phyloP scores from a whole-genome alignment of 2,888 invertebrate species.

The Aleiodes alternator region DNA sequence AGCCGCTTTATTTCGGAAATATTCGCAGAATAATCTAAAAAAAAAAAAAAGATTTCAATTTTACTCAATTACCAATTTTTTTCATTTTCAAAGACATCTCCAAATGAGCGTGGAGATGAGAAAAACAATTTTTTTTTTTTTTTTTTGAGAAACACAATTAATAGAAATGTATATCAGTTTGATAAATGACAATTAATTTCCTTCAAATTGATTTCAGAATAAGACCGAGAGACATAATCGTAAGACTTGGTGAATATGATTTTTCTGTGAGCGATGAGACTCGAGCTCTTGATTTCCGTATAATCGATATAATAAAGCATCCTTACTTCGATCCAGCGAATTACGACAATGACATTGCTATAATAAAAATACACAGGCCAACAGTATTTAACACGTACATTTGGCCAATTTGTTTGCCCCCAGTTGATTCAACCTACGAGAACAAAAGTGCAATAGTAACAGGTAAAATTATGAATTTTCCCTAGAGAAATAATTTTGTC shows the following conservation, averaged over 20 bases:
- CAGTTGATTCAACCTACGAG: slow-evolving; percentile 79
- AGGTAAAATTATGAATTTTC: slow-evolving; percentile 72
- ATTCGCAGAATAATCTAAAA: no score
- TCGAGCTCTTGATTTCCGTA: slow-evolving; percentile 82
- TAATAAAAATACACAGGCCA: slow-evolving; percentile 81
- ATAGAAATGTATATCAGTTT: no score
- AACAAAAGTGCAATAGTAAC: slow-evolving; percentile 82
- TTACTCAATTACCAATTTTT: background rate
- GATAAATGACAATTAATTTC: background rate
- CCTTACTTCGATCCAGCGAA: slow-evolving; percentile 81
- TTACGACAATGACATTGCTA: slow-evolving; percentile 87
- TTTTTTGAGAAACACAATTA: no score
- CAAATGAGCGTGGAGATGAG: no score
- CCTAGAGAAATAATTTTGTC: background rate
- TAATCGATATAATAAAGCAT: slow-evolving; percentile 82
- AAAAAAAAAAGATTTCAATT: no score
- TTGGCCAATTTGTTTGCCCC: slow-evolving; percentile 91
- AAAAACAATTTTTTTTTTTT: no score
- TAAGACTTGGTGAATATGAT: slow-evolving; percentile 90
- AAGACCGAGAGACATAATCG: slow-evolving; percentile 79
- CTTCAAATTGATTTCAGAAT: slow-evolving; percentile 73
- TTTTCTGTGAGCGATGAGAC: slow-evolving; percentile 82
- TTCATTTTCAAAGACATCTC: no score
- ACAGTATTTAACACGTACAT: slow-evolving; percentile 86
- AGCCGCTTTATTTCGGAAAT: no score